Percentiles rank a stretch among this genome's conserved stretches.
Evolutionary conservation across 2,113 vertebrate genomes (phyloP).

Genomic region (Phylloscopus trochiloides): DNA sequence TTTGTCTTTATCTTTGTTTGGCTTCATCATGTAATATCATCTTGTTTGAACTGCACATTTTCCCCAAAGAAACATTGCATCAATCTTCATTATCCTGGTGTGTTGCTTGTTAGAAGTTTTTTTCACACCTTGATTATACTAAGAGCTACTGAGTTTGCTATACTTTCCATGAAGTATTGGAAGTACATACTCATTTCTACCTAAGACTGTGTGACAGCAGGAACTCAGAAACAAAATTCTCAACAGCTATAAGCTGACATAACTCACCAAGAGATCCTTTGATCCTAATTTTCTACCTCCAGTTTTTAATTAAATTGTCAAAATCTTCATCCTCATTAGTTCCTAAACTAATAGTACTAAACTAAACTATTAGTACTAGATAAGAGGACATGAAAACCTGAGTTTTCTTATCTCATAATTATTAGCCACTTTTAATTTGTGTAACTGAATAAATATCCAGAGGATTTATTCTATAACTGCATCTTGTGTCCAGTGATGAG

Average conservation of each 20-base stretch:
- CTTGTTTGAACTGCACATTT: conserved; percentile 53
- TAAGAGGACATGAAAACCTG: neutral
- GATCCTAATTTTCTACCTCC: neutral
- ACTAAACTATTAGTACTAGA: neutral
- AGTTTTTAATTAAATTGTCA: neutral
- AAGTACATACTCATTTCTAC: conserved; percentile 12
- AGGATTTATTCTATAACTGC: neutral
- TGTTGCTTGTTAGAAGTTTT: neutral
- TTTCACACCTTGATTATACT: neutral
- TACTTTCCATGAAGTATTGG: neutral
- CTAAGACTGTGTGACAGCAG: neutral
- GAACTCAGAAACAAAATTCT: neutral
- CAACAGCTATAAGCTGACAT: neutral
- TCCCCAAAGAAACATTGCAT: conserved; percentile 3
- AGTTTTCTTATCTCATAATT: neutral
- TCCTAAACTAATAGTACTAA: neutral
- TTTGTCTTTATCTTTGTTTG: neutral
- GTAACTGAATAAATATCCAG: neutral
- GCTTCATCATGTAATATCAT: neutral
- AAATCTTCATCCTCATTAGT: neutral
- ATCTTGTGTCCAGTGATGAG: neutral
- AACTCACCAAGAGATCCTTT: neutral
- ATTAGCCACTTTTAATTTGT: neutral
- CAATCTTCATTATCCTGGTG: conserved; percentile 29
- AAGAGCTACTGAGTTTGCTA: neutral